These are phyloP conservation scores for Trichomalopsis sarcophagae DNA, from an alignment of 1,140 invertebrate species.

Conservation along the genomic window DNA sequence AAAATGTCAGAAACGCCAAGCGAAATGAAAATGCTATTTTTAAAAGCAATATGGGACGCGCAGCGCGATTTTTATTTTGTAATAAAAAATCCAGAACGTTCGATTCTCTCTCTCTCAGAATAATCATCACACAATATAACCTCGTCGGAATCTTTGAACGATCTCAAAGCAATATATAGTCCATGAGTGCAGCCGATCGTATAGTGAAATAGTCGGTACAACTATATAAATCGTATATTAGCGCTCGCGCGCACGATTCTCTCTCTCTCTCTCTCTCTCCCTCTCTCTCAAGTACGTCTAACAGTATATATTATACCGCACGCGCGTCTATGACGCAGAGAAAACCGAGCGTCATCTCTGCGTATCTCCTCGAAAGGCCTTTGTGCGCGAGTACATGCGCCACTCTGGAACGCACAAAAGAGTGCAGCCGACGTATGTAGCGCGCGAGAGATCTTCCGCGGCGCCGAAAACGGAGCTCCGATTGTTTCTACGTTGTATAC, in stretches of 20 bases:
- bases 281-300: neutral
- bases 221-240: neutral
- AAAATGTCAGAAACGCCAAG: neutral
- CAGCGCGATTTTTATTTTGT: too few relatives aligned
- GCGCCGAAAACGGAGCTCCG: neutral
- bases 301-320: neutral
- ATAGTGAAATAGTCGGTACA: too few relatives aligned
- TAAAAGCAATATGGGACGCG: neutral
- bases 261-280: too few relatives aligned
- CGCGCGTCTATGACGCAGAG: neutral
- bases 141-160: too few relatives aligned
- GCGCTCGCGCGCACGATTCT: neutral
- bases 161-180: too few relatives aligned
- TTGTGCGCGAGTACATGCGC: neutral
- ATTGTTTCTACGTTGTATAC: neutral
- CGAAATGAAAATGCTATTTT: neutral
- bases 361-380: neutral
- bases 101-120: too few relatives aligned
- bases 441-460: neutral
- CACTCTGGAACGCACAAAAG: neutral
- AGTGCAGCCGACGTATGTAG: neutral
- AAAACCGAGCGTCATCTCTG: neutral
- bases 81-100: too few relatives aligned
- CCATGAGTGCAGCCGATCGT: too few relatives aligned
- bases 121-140: too few relatives aligned